Conservation (phyloP, 2,797 vertebrate species). For the Clarias laeviceps region DNA sequence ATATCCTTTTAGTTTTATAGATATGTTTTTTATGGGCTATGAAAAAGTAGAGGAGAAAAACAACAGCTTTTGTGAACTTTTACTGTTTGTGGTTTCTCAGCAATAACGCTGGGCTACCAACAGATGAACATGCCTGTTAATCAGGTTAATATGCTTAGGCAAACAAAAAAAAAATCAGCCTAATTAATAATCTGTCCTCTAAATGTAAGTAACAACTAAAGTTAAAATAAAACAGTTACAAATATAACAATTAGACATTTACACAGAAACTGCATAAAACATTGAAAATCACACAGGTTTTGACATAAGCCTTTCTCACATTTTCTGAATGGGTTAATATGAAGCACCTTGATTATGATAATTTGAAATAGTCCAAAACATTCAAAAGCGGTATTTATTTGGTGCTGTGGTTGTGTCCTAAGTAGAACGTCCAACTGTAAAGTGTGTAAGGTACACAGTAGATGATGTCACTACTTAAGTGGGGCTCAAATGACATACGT, state of each 20-base stretch:
- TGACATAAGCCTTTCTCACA: not conserved
- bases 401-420: not conserved
- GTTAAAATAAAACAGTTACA: not conserved
- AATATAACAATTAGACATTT: not conserved
- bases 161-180: too few relatives aligned
- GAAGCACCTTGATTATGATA: not conserved
- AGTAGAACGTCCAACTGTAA: not conserved
- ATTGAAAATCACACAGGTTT: not conserved
- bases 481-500: slow-evolving; percentile 30
- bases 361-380: not conserved
- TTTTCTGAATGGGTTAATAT: not conserved
- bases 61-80: too few relatives aligned
- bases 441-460: not conserved
- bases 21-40: too few relatives aligned
- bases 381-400: not conserved
- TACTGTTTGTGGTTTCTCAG: too few relatives aligned
- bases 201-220: not conserved
- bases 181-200: not conserved
- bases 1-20: too few relatives aligned
- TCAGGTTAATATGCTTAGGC: too few relatives aligned
- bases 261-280: not conserved
- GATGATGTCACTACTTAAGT: slow-evolving; percentile 11
- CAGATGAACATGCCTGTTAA: too few relatives aligned
- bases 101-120: too few relatives aligned
- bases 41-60: too few relatives aligned